Evolutionary conservation across 1,140 invertebrate genomes (phyloP), one percentile per base, ranked within the genome.

Genomic region (Drosophila quadrilineata): DNA sequence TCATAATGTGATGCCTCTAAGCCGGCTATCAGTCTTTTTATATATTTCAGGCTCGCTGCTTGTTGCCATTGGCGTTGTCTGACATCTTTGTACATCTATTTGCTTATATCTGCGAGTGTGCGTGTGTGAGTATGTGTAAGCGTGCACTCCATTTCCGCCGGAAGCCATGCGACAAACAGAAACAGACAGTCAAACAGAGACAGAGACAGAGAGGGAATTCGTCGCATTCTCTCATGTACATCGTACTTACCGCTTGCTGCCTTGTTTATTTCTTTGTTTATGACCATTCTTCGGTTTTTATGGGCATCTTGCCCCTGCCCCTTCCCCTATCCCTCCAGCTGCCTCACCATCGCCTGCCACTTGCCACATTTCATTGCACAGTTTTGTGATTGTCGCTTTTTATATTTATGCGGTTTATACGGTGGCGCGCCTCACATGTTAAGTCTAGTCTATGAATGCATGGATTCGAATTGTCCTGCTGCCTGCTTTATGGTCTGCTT

Each of bases 221-320:
- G 48, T 41, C 35, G 35, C 57, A 35, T 35, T 31, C 14, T 62
- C 67, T 26, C 59, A 52, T 53, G 56, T 70, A 50, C 63, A 70
- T 71, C 58, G 52, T 79, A 68, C 71, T 77, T 85, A 76, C 53
- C 65, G 70, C 66, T 79, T 70, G 66, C 62, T 52, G 71, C 60
- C 71, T 73, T 85, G 79, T 84, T 84, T 84, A 79, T 76, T 85
- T 84, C 79, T 75, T 85, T 84, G 79, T 84, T 84, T 84, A 84
- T 74, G 75, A 59, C 57, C 74, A 63, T 59, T 67, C 38, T 40
- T 68, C n/a, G n/a, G 57, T 52, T 72, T 72, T 72, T 71, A 69
- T 76, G 57, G 38, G n/a, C 45, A 41, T 24, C 41, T 46, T 17
- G 24, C 21, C 26, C 31, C 14, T 16, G 40, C 43, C 29, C 66